Base-by-base conservation (phyloP, 2,888 invertebrate genomes). In the Drosophila acutilabella region DNA sequence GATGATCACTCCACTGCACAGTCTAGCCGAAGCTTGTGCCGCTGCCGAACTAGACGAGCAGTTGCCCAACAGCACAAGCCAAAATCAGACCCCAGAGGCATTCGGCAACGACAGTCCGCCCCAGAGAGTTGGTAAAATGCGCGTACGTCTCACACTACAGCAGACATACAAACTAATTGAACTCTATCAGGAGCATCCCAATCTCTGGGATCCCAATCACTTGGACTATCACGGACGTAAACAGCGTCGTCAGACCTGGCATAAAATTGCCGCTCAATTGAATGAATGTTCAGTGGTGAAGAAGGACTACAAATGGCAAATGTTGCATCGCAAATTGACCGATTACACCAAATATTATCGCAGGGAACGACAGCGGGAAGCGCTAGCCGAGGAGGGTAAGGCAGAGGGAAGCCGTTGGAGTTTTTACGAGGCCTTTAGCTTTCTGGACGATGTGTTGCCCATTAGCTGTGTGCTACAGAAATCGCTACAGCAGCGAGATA, bases 141-240 rank as follows among this genome's bases (percentile, higher is more conserved):
- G 89, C 1, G 48, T 68, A n/a, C 88, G 83, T 0, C 47, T 83
- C 4, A 79, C 70, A 6, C 61, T 82, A 11, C 70, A 64, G 5
- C 74, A 84, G 60, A 86, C 90, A 8, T 76, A 69, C 7, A 74
- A 76, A 23, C 72, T 91, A 3, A 89, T 91, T 16, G 71, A 74
- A 5, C 59, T 89, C 2, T 91, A 90, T 40, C 78, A 71, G 11
- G 52, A 60, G 23, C 78, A 88, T 16, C 73, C 87, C 0, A 75
- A 77, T 47, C 80, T 91, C 3, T 91, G 90, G 90, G 75, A 91
- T 72, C 91, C 91, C 53, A 84, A 87, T 59, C 86, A 91, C 54
- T 56, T 83, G 47, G 89, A 91, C 59, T 90, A 78, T 30, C 78
- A 84, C 44, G 61, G 71, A 4, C 78, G 91, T 0, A 73, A 60